Evolutionary conservation across 1,140 invertebrate species (phyloP).

Genomic region (Dendroctonus valens): DNA sequence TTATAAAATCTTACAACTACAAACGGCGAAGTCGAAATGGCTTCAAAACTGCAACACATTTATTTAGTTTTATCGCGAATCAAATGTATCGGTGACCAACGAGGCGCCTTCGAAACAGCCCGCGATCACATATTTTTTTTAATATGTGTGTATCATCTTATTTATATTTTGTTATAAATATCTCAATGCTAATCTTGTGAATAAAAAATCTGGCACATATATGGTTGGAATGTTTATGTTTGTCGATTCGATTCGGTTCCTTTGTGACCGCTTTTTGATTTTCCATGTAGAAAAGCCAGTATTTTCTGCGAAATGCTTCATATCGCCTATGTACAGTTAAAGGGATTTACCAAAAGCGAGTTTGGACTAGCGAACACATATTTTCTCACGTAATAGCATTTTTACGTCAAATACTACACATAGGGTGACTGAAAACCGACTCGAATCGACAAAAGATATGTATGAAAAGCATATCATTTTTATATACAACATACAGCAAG

Average conservation of each 20-base stretch:
- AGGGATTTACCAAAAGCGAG: not conserved
- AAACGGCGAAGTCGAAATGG: slow-evolving; percentile 40
- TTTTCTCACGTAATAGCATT: not conserved
- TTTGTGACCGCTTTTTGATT: slow-evolving; percentile 38
- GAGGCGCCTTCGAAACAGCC: slow-evolving; percentile 27
- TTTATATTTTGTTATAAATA: slow-evolving; percentile 21
- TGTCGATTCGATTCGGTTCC: slow-evolving; percentile 35
- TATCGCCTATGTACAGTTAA: too few species aligned
- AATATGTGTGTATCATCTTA: slow-evolving; percentile 26
- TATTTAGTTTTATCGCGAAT: slow-evolving; percentile 39
- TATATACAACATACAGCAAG: slow-evolving; percentile 49
- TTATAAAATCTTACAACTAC: slow-evolving; percentile 45
- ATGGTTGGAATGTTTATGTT: slow-evolving; percentile 54
- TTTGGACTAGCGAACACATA: not conserved
- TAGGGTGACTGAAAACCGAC: slow-evolving; percentile 5
- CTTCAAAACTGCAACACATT: slow-evolving; percentile 37
- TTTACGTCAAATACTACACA: too few species aligned
- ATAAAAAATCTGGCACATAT: slow-evolving; percentile 55
- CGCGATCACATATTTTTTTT: slow-evolving; percentile 35
- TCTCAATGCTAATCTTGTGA: slow-evolving; percentile 47
- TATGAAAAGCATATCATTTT: slow-evolving; percentile 52
- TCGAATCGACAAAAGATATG: slow-evolving; percentile 48
- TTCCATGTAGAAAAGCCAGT: slow-evolving; percentile 10
- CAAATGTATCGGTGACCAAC: slow-evolving; percentile 43
- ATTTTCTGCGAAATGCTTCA: too few species aligned